These are phyloP conservation scores for Ardeotis arabs DNA, from an alignment of 2,113 vertebrate genomes.

Conservation along the genomic window DNA sequence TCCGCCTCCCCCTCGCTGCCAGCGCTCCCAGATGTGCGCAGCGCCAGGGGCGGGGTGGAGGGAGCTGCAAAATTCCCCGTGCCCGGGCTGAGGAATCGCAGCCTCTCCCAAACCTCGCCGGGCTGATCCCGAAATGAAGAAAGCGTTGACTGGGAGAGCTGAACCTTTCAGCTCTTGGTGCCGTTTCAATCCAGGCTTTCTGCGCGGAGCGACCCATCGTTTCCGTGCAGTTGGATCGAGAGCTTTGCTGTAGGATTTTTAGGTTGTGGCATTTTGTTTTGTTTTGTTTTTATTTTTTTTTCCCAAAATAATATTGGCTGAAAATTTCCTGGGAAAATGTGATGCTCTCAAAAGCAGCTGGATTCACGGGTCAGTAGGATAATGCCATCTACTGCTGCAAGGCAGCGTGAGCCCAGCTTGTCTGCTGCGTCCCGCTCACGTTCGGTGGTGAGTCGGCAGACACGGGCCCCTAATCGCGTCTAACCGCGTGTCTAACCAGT, in stretches of 20 bases:
- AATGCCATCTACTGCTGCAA: background rate
- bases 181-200: background rate
- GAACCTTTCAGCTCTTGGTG: background rate
- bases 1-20: background rate
- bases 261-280: background rate
- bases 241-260: background rate
- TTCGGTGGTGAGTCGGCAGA: background rate
- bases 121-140: background rate
- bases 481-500: rapidly evolving
- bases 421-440: background rate
- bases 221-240: rapidly evolving
- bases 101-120: background rate
- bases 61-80: background rate
- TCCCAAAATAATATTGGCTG: background rate
- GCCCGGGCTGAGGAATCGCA: background rate
- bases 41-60: background rate
- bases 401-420: background rate
- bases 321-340: background rate
- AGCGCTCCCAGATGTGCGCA: slow-evolving; percentile 21
- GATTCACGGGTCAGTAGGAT: background rate
- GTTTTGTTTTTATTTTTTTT: no score
- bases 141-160: background rate
- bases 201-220: background rate
- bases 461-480: rapidly evolving
- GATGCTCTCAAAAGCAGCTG: background rate